These are phyloP conservation scores for Jaculus jaculus DNA, from an alignment of 2,113 vertebrate genomes.

Conservation along the genomic window DNA sequence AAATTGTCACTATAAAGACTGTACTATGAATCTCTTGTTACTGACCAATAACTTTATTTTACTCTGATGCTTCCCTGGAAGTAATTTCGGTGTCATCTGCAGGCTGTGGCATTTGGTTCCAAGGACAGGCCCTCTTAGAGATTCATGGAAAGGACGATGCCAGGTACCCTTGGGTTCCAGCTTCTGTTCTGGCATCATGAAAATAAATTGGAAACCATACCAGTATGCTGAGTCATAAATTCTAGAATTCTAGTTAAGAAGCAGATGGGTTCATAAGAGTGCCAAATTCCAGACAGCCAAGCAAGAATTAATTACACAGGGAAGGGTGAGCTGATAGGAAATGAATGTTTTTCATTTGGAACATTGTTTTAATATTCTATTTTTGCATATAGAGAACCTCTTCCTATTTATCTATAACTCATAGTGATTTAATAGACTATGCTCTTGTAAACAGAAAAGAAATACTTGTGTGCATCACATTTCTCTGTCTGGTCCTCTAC, in stretches of 20 bases:
- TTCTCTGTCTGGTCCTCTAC: background rate
- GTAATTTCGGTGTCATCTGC: background rate
- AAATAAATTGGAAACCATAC: background rate
- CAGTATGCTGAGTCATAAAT: background rate
- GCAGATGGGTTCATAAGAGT: background rate
- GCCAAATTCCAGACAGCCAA: background rate
- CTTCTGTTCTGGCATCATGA: background rate
- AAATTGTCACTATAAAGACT: background rate
- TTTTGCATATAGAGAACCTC: background rate
- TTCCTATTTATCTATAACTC: background rate
- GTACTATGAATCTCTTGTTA: background rate
- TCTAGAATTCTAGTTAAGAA: conserved; percentile 17
- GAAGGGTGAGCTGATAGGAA: background rate
- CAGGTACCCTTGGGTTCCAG: background rate
- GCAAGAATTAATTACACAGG: background rate
- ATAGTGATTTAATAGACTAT: background rate
- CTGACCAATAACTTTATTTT: background rate
- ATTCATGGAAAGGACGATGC: background rate
- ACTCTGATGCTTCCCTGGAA: background rate
- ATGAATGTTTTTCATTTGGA: background rate
- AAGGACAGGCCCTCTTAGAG: background rate
- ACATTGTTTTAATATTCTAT: background rate
- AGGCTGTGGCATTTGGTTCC: background rate
- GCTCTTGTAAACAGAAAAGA: background rate
- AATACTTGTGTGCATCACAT: background rate